Percentiles rank a stretch among this genome's conserved stretches.
These are phyloP conservation scores for Agrochola lychnidis DNA, from an alignment of 2,888 invertebrate species.

Conservation along the genomic window DNA sequence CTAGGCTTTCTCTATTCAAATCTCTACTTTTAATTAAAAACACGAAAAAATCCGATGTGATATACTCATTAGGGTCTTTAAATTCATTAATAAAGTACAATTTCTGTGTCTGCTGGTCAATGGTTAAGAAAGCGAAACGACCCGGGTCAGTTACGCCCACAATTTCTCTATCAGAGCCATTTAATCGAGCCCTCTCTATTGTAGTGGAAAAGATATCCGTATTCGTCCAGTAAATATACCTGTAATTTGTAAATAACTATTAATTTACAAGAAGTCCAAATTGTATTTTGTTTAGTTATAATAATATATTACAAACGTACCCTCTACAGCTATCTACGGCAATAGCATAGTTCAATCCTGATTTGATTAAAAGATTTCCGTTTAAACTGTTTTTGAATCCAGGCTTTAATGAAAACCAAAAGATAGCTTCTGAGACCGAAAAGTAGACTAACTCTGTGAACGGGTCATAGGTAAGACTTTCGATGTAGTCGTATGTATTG, in stretches of 20 bases:
- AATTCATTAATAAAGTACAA: not conserved
- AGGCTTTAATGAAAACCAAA: slow-evolving; percentile 1
- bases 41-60: too few species aligned
- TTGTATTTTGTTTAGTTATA: not conserved
- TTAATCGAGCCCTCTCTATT: not conserved
- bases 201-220: not conserved
- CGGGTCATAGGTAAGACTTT: not conserved
- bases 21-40: not conserved
- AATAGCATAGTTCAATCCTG: not conserved
- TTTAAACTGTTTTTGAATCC: not conserved
- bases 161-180: not conserved
- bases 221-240: slow-evolving; percentile 1
- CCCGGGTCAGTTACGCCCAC: not conserved
- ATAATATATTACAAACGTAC: not conserved
- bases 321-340: not conserved
- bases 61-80: too few species aligned
- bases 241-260: not conserved
- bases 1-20: not conserved
- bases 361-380: not conserved
- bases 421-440: not conserved
- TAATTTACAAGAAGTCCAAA: not conserved
- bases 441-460: not conserved
- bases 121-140: not conserved
- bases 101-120: slow-evolving; percentile 7
- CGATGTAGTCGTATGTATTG: too few species aligned